Base-by-base conservation (phyloP, 2,797 vertebrate species). In the Chelonia mydas region DNA sequence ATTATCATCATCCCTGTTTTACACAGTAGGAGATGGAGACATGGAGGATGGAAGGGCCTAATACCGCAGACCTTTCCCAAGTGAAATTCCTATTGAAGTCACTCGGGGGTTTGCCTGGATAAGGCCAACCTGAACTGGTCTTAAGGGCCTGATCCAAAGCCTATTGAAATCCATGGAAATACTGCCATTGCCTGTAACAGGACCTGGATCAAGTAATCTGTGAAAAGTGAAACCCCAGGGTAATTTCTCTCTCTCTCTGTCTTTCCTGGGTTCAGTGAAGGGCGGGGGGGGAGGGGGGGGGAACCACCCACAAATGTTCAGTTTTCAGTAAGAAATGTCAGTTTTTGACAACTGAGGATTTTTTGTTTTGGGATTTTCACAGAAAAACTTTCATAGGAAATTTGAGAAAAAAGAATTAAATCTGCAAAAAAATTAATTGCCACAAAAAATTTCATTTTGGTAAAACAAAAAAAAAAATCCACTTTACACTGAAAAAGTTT, bases 1-100 rank as follows among this genome's bases (percentile, higher is more conserved):
- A 68, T 33, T 17, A 65, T 33, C 59, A 61, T 33, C 31, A 68
- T n/a, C 31, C 87, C 95, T 94, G 81, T 79, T 93, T 74, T 87
- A 81, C 72, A 87, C 23, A 25, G 11, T 41, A 27, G 72, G 41
- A 27, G 72, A 47, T 10, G 10, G 65, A 68, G 31, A n/a, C 15
- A 37, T 8, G 33, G 74, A 47, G 41, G 15, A 47, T 77, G 25
- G 37, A 95, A 61, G 10, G 79, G 28, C 33, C 57, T 86, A 17
- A 84, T 53, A 33, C 5, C 86, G 51, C 27, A 89, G 37, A 59
- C 81, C 68, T 92, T 93, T 94, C 89, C 55, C 45, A 51, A 79
- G 45, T 76, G 68, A 84, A 95, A 68, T 59, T 23, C 3, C 9
- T 37, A 6, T 2, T 86, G 23, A 15, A 51, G 25, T 76, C 72